Conservation (phyloP, 2,797 vertebrate genomes). For the Myotis planiceps region DNA sequence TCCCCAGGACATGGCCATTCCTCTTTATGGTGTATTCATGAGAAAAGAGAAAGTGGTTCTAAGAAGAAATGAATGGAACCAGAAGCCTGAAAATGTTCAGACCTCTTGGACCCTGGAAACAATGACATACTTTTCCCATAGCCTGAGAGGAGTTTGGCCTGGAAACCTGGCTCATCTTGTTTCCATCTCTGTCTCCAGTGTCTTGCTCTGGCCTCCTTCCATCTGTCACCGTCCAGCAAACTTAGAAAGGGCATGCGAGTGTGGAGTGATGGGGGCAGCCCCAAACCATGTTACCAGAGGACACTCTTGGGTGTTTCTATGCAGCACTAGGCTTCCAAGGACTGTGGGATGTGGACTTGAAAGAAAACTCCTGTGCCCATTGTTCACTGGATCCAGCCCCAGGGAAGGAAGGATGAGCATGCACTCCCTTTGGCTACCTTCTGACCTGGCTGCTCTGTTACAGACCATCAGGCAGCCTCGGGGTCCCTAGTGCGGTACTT, state of each 20-base stretch:
- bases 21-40: neutral
- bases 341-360: neutral
- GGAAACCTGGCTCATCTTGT: neutral
- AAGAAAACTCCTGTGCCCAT: neutral
- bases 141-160: neutral
- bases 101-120: neutral
- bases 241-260: neutral
- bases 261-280: neutral
- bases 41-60: neutral
- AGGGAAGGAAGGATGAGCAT: too few species aligned
- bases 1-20: neutral
- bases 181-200: neutral
- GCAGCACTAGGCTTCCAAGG: neutral
- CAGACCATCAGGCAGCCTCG: neutral
- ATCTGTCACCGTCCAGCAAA: neutral
- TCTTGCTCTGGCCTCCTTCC: neutral
- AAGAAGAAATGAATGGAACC: neutral
- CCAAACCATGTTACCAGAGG: neutral
- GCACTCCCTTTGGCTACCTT: neutral
- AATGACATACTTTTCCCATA: neutral
- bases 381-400: neutral
- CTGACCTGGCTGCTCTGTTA: neutral
- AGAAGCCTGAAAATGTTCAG: neutral
- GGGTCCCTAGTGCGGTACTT: conserved; percentile 68
- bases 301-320: neutral